Evolutionary conservation across 92 coral and sea anemone species (phyloP).

Genomic region (Isaurus tuberculatus): DNA sequence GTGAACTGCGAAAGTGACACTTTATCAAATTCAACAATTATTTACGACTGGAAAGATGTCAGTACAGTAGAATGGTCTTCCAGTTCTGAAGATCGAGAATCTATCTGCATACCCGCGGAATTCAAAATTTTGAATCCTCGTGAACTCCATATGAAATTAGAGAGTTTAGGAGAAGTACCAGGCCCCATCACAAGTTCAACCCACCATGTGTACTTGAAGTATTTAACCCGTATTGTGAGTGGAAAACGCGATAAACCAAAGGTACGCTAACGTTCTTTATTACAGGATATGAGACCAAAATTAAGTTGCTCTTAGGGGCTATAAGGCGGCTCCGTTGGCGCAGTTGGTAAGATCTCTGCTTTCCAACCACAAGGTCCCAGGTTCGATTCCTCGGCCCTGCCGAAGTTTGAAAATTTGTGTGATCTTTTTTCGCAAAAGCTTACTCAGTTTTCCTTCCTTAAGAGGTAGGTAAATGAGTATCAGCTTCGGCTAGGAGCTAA

Average conservation of each 20-base stretch:
- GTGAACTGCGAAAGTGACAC: neutral
- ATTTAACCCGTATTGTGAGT: conserved; percentile 67
- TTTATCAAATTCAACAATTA: conserved; percentile 61
- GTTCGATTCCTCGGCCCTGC: no score
- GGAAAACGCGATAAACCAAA: conserved; percentile 49
- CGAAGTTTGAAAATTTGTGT: no score
- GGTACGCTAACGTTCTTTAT: conserved; percentile 11
- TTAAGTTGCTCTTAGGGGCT: no score
- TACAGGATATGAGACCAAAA: no score
- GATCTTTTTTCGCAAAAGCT: no score
- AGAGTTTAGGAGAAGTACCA: conserved; percentile 69
- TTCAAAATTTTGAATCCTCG: conserved; percentile 22
- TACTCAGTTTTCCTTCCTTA: no score
- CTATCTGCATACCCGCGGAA: conserved; percentile 63
- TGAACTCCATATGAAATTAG: conserved; percentile 59
- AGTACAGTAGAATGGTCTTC: conserved; percentile 54
- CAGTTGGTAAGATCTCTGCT: no score
- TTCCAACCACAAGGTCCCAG: no score
- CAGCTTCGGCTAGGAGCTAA: no score
- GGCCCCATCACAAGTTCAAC: conserved; percentile 88
- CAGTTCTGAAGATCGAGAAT: conserved; percentile 35
- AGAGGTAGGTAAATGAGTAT: no score
- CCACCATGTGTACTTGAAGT: conserved; percentile 64
- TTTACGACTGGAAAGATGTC: conserved; percentile 94
- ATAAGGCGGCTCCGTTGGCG: no score